phyloP scores from a whole-genome alignment of 2,888 invertebrate species.

The Sinodicranocentrus sp. region DNA sequence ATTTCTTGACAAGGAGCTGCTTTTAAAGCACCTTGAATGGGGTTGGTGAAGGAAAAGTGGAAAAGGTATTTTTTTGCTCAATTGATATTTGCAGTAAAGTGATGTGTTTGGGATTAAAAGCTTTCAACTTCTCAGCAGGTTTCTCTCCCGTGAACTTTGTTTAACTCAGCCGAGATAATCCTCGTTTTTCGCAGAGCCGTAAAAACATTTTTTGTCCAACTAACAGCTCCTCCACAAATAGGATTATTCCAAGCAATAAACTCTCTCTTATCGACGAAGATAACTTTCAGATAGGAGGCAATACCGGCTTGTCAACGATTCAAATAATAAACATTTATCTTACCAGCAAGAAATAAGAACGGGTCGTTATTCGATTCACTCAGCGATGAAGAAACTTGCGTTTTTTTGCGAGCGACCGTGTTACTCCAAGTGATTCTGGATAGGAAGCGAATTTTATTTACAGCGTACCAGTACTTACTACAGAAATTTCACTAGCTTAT shows the following conservation, averaged over 20 bases:
- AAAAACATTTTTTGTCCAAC: slow-evolving; percentile 29
- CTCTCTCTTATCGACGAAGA: slow-evolving; percentile 44
- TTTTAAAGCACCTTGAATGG: background rate
- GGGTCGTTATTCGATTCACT: background rate
- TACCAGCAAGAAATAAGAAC: slow-evolving; percentile 21
- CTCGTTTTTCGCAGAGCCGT: background rate
- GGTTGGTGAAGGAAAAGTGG: background rate
- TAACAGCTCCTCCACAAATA: slow-evolving; percentile 31
- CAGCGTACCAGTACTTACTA: too few relatives aligned
- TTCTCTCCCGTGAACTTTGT: slow-evolving; percentile 9
- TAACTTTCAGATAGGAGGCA: slow-evolving; percentile 41
- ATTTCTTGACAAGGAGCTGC: too few relatives aligned
- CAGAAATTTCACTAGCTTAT: too few relatives aligned
- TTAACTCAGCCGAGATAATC: slow-evolving; percentile 22
- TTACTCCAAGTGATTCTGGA: background rate
- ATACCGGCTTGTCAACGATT: slow-evolving; percentile 54
- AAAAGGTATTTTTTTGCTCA: slow-evolving; percentile 37
- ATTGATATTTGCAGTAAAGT: slow-evolving; percentile 47
- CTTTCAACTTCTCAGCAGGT: slow-evolving; percentile 49
- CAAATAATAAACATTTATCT: slow-evolving; percentile 58
- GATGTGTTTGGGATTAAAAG: slow-evolving; percentile 50
- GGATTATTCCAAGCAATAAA: slow-evolving; percentile 45
- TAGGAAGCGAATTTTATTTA: slow-evolving; percentile 26
- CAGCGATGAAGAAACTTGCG: background rate
- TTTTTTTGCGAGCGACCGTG: background rate